A percentile compares a stretch with the other conserved stretches of the same genome.
These are phyloP conservation scores for Macquaria australasica DNA, from an alignment of 2,113 vertebrate species.

Conservation along the genomic window DNA sequence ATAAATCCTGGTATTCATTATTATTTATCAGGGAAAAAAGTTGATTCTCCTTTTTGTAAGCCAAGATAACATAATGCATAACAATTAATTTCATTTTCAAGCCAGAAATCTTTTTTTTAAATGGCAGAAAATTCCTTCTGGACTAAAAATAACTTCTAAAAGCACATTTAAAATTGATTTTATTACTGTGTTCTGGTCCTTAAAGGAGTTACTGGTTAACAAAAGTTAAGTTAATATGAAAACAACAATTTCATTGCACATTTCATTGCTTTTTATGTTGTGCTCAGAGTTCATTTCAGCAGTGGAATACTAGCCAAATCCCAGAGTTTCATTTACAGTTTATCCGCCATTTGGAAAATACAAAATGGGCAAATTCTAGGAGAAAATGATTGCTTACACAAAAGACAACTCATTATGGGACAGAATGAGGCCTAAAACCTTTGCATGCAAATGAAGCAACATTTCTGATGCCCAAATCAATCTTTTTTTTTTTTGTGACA, in stretches of 20 bases:
- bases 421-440: conserved; percentile 32
- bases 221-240: conserved; percentile 22
- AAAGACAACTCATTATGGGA: conserved; percentile 43
- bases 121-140: not conserved
- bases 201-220: not conserved
- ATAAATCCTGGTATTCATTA: not conserved
- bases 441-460: conserved; percentile 31
- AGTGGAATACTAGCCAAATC: not conserved
- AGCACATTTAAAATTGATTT: not conserved
- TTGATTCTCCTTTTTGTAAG: not conserved
- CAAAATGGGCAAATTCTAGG: not conserved
- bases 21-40: not conserved
- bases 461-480: conserved; percentile 15
- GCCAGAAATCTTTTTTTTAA: not conserved
- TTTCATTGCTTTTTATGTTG: conserved; percentile 17
- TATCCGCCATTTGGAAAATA: not conserved
- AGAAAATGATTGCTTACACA: conserved; percentile 22
- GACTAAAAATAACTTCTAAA: not conserved
- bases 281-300: conserved; percentile 9
- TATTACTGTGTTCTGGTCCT: not conserved
- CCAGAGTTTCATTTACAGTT: conserved; percentile 1
- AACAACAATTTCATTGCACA: conserved; percentile 19
- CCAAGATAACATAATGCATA: not conserved
- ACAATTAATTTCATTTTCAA: not conserved
- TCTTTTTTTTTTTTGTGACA: conserved; percentile 33